Evolutionary conservation across 1,140 invertebrate species (phyloP), one percentile per base, ranked within the genome.

Genomic region (Drosophila simulans): DNA sequence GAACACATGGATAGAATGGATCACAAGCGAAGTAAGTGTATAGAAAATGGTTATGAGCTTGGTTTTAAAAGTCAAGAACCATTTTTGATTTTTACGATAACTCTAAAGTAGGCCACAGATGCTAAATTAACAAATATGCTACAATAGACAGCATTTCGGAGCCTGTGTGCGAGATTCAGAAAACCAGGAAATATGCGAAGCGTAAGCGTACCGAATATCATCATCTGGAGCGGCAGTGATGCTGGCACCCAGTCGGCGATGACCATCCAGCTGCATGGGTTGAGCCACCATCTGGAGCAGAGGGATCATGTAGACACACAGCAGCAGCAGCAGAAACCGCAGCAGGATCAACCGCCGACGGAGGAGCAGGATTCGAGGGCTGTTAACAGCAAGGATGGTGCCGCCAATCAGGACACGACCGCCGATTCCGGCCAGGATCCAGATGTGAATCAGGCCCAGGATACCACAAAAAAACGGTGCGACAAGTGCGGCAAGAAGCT

Each of bases 401-500:
- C 3, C 13, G 1, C 17, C 43, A 31, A n/a, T 27, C 22, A 45
- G 15, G 11, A n/a, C 1, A 3, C 39, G 0, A 27, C 20, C 3
- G 60, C 20, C 48, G 22, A 49, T 22, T 13, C 45, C 22, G 12
- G 20, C 13, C 13, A 49, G 13, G 27, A 11, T 1, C 45, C 42
- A 8, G 35, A 42, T 31, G 15, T n/a, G 1, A 10, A 46, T 12
- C 48, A 46, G 20, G 40, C 51, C 1, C n/a, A 48, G 27, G 57
- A 62, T 35, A 22, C 17, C 15, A 1, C 34, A 12, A 60, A 48
- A 25, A 84, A 90, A 12, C 80, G 80, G 34, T 88, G 84, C 25
- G 60, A 63, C 43, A 89, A 80, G 27, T 88, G 84, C 34, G 73
- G 73, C 62, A 84, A 84, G 35, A 88, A 89, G n/a, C 42, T 90